phyloP scores from a whole-genome alignment of 2,797 vertebrate species.

The Luscinia luscinia region DNA sequence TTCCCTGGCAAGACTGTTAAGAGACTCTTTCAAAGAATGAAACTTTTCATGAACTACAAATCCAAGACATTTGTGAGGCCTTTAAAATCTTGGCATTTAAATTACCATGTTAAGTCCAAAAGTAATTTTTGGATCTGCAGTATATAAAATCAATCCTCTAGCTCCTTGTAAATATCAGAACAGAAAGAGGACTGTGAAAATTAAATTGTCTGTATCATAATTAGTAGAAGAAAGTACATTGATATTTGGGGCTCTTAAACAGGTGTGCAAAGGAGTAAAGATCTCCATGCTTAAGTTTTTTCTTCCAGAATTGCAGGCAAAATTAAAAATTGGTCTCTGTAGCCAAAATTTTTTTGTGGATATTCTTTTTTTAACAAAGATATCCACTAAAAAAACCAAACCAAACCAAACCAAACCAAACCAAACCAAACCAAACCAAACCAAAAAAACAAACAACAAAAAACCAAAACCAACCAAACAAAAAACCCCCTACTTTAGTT shows the following conservation, averaged over 20 bases:
- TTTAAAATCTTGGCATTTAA: conserved; percentile 64
- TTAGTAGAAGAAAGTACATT: not conserved
- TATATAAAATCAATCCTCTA: conserved; percentile 55
- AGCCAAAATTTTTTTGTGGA: not conserved
- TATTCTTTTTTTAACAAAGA: not conserved
- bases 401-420: not conserved
- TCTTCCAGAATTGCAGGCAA: not conserved
- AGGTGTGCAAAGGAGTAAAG: not conserved
- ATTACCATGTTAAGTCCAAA: conserved; percentile 43
- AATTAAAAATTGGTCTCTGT: not conserved
- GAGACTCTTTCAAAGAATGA: conserved; percentile 42
- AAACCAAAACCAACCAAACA: no score
- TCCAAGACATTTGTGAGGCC: conserved; percentile 44
- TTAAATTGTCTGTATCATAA: conserved; percentile 2
- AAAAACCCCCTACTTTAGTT: not conserved
- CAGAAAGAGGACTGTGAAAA: not conserved
- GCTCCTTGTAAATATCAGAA: conserved; percentile 45
- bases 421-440: no score
- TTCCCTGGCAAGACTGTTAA: conserved; percentile 44
- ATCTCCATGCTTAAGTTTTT: not conserved
- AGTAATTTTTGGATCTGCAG: conserved; percentile 55
- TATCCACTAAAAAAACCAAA: not conserved
- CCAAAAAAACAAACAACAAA: accelerated
- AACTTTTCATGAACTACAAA: conserved; percentile 60
- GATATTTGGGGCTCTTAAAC: not conserved